Conservation (phyloP, 2,888 invertebrate species). For the Bombyx huttoni region DNA sequence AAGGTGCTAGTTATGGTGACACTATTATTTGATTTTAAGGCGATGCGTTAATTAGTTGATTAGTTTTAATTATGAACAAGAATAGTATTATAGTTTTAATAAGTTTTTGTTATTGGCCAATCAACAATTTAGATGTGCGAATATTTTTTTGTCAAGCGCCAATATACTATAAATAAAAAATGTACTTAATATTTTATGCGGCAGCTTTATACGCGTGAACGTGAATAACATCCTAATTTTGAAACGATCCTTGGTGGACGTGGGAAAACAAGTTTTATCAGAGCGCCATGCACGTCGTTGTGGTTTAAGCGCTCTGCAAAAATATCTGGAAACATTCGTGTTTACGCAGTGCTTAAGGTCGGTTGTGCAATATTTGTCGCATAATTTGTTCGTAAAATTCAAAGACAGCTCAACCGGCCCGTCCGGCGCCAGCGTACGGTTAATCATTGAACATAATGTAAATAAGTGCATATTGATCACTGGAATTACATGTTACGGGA, state of each 20-base stretch:
- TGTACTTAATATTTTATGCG: neutral
- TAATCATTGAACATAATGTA: neutral
- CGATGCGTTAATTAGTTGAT: neutral
- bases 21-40: neutral
- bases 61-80: neutral
- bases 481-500: neutral
- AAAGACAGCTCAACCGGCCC: neutral
- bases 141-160: neutral
- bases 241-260: slow-evolving; percentile 1
- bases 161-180: neutral
- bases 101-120: too few relatives aligned
- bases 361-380: slow-evolving; percentile 1
- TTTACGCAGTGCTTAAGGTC: slow-evolving; percentile 3
- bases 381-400: neutral
- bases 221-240: neutral
- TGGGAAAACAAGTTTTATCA: slow-evolving; percentile 4
- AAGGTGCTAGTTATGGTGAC: neutral
- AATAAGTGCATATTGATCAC: neutral
- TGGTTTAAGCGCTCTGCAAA: neutral
- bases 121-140: neutral
- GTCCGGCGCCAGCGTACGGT: neutral
- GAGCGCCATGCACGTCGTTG: neutral
- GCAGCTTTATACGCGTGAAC: neutral
- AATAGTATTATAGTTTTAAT: neutral
- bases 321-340: slow-evolving; percentile 5